A percentile compares a stretch with the other conserved stretches of the same genome.
Evolutionary conservation across 1,140 invertebrate species (phyloP).

Genomic region (Mercenaria mercenaria): DNA sequence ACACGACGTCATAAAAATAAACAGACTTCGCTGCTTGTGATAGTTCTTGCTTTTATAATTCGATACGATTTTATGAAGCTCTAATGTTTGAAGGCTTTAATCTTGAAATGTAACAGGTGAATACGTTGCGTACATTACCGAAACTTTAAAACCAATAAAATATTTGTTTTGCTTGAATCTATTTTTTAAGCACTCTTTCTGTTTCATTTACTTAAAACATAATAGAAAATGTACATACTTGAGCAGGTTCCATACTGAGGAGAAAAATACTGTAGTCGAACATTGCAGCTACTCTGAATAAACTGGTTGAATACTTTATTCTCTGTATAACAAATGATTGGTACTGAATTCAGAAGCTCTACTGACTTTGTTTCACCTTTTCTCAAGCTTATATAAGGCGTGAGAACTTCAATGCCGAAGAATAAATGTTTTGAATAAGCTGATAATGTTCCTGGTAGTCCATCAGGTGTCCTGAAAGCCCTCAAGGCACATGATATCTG

Average conservation of each 20-base stretch:
- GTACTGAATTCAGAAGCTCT: neutral
- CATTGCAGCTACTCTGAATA: neutral
- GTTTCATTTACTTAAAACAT: too few species aligned
- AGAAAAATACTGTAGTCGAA: neutral
- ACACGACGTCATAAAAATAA: too few species aligned
- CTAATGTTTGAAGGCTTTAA: too few species aligned
- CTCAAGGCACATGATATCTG: conserved; percentile 35
- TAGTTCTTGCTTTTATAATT: too few species aligned
- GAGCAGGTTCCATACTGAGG: conserved; percentile 17
- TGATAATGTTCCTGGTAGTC: conserved; percentile 23
- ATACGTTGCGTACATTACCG: too few species aligned
- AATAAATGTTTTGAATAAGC: conserved; percentile 1
- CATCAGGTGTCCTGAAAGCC: neutral
- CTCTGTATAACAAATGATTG: neutral
- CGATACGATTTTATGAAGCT: too few species aligned
- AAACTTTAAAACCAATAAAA: too few species aligned
- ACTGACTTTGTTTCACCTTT: conserved; percentile 42
- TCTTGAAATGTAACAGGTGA: too few species aligned
- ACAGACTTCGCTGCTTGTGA: too few species aligned
- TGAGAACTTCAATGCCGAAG: conserved; percentile 4
- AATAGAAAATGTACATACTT: too few species aligned
- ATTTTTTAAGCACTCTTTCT: too few species aligned
- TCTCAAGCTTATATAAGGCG: neutral
- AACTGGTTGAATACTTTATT: neutral
- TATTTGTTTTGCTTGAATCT: too few species aligned